A percentile compares a stretch with the other conserved stretches of the same genome.
phyloP scores from a whole-genome alignment of 2,888 invertebrate genomes.

The Aquatica leii region DNA sequence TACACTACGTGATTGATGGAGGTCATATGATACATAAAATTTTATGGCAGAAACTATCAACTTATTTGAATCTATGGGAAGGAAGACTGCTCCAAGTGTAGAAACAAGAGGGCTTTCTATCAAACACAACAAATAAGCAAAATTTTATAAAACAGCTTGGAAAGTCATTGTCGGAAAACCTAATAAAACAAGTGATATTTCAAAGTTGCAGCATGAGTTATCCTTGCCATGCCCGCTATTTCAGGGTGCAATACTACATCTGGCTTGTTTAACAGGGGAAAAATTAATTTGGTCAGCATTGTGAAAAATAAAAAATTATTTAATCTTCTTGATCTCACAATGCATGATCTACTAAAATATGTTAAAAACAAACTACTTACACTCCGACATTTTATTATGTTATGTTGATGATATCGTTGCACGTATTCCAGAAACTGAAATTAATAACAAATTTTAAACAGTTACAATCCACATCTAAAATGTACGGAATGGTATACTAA shows the following conservation, averaged over 20 bases:
- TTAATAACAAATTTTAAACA: too few relatives aligned
- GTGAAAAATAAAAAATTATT: not conserved
- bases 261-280: not conserved
- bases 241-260: not conserved
- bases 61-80: constrained; percentile 3
- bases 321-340: not conserved
- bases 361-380: too few relatives aligned
- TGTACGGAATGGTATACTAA: too few relatives aligned
- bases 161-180: constrained; percentile 1
- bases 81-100: constrained; percentile 6
- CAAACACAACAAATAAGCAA: constrained; percentile 3
- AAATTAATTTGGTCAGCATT: not conserved
- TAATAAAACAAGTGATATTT: constrained; percentile 10
- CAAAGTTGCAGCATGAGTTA: not conserved
- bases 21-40: constrained; percentile 14
- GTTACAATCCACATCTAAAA: too few relatives aligned
- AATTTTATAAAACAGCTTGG: not conserved
- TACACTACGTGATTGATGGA: constrained; percentile 14
- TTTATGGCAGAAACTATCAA: constrained; percentile 12
- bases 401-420: too few relatives aligned
- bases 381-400: too few relatives aligned
- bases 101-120: constrained; percentile 7
- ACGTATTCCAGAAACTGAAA: too few relatives aligned
- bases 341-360: too few relatives aligned
- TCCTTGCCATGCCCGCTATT: not conserved